These are phyloP conservation scores for Chouioia cunea DNA, from an alignment of 2,888 invertebrate species.

Conservation along the genomic window DNA sequence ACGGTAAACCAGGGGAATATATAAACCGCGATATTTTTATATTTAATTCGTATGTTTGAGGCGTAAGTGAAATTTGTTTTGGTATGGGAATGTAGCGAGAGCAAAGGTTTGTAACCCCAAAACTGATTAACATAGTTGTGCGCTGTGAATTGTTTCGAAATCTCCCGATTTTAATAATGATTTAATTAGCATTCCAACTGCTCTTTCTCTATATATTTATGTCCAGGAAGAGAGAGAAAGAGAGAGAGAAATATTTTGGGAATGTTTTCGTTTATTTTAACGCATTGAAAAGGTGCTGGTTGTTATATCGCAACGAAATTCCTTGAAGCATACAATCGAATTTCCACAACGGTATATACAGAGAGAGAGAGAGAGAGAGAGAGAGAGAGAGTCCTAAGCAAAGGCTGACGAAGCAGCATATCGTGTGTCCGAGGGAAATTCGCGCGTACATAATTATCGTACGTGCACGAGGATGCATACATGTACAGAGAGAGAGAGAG, in stretches of 20 bases:
- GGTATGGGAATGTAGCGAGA: too few species aligned
- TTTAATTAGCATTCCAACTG: slow-evolving; percentile 66
- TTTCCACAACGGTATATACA: neutral
- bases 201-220: too few species aligned
- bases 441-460: slow-evolving; percentile 59
- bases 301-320: slow-evolving; percentile 15
- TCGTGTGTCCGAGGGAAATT: slow-evolving; percentile 25
- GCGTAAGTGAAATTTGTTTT: too few species aligned
- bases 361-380: too few species aligned
- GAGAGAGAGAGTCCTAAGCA: slow-evolving; percentile 64
- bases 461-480: slow-evolving; percentile 45
- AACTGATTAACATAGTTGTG: too few species aligned
- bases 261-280: slow-evolving; percentile 35
- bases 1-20: too few species aligned
- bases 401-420: slow-evolving; percentile 66
- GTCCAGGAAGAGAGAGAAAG: neutral
- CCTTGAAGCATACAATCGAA: neutral
- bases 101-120: too few species aligned
- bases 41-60: too few species aligned
- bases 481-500: slow-evolving; percentile 24
- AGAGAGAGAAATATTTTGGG: slow-evolving; percentile 29
- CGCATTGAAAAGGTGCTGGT: neutral
- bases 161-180: slow-evolving; percentile 63
- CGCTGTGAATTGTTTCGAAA: too few species aligned
- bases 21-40: too few species aligned